phyloP scores from a whole-genome alignment of 2,888 invertebrate genomes.

The Eretmocerus hayati region DNA sequence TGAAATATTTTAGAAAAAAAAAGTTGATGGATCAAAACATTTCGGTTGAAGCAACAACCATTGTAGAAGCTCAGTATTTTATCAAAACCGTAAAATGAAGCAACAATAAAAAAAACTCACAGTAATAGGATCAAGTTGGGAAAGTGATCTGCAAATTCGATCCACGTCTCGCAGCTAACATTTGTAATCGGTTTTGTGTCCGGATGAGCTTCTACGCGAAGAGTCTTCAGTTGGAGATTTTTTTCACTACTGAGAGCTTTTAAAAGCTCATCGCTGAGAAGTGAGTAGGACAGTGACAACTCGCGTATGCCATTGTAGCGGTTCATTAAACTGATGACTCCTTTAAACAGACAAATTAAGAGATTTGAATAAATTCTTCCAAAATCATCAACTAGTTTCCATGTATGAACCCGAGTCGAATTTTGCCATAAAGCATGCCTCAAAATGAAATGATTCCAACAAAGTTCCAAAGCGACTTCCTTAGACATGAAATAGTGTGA shows the following conservation, averaged over 20 bases:
- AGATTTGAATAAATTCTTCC: no score
- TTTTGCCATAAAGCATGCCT: no score
- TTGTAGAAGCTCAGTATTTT: no score
- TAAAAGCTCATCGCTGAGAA: conserved; percentile 41
- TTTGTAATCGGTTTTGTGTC: conserved; percentile 33
- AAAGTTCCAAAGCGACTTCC: no score
- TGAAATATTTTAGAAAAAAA: no score
- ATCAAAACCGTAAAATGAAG: no score
- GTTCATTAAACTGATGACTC: conserved; percentile 33
- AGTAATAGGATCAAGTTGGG: conserved; percentile 39
- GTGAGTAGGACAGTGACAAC: conserved; percentile 38
- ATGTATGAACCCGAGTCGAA: no score
- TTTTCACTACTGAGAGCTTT: conserved; percentile 33
- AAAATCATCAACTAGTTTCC: no score
- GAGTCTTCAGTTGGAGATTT: conserved; percentile 31
- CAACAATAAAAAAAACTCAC: conserved; percentile 33
- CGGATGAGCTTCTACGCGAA: conserved; percentile 38
- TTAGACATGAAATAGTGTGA: no score
- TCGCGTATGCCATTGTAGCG: conserved; percentile 37
- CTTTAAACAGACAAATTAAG: conserved; percentile 25
- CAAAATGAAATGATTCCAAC: no score
- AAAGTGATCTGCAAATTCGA: conserved; percentile 31
- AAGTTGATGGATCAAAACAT: no score
- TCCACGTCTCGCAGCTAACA: conserved; percentile 36
- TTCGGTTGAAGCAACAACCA: no score